Percentiles rank a stretch among this genome's conserved stretches.
These are phyloP conservation scores for Molossus molossus DNA, from an alignment of 2,797 vertebrate genomes.

Conservation along the genomic window DNA sequence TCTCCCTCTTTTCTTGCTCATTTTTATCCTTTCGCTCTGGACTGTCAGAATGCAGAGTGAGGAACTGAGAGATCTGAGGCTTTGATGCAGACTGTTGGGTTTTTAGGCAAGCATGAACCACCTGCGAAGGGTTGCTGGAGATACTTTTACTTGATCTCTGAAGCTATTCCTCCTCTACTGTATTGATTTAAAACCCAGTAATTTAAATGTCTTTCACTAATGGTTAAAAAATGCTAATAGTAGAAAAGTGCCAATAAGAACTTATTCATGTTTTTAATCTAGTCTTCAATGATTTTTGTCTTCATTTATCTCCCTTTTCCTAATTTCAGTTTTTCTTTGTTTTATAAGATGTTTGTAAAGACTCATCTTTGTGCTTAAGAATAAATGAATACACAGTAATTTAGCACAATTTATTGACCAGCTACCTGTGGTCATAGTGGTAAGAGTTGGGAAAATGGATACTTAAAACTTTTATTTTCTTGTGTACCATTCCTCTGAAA, in stretches of 20 bases:
- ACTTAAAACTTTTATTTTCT: background rate
- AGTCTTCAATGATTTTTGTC: conserved; percentile 1
- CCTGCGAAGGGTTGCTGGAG: background rate
- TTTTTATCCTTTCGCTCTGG: conserved; percentile 17
- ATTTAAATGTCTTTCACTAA: background rate
- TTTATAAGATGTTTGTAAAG: background rate
- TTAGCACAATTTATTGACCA: background rate
- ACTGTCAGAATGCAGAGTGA: background rate
- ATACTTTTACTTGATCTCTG: background rate
- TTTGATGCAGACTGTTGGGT: background rate
- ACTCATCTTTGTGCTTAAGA: background rate
- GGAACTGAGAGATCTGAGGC: background rate
- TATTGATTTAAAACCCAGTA: background rate
- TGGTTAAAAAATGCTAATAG: background rate
- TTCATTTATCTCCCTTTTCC: background rate
- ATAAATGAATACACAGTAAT: background rate
- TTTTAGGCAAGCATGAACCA: background rate
- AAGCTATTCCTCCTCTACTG: background rate
- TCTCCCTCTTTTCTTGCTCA: background rate
- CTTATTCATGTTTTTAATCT: background rate
- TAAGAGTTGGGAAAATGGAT: background rate
- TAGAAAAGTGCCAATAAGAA: background rate
- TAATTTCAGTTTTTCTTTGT: background rate
- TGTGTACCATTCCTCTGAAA: background rate
- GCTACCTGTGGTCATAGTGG: background rate